Conservation (phyloP, 2,113 vertebrate species). For the Pholis gunnellus region DNA sequence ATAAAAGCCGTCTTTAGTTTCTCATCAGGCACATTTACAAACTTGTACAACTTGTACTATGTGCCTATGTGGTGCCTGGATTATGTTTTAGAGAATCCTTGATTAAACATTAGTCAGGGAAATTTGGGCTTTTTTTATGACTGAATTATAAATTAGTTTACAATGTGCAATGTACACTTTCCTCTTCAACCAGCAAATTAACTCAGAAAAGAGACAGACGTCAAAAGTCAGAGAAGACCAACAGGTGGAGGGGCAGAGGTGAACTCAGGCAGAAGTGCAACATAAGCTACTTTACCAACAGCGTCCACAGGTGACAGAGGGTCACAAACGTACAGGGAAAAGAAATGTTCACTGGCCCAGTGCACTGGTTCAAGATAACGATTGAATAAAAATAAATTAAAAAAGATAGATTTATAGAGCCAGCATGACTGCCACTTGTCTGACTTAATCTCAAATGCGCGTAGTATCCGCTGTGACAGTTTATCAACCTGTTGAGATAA, state of each 20-base stretch:
- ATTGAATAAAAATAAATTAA: neutral
- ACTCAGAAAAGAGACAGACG: neutral
- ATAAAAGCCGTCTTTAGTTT: neutral
- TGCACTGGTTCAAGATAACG: neutral
- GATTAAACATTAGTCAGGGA: neutral
- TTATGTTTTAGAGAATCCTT: neutral
- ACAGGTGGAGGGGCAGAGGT: neutral
- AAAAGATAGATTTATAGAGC: neutral
- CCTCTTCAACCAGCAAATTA: neutral
- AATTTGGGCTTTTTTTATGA: neutral
- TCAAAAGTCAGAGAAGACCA: conserved; percentile 8
- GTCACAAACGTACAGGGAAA: neutral
- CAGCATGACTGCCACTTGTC: neutral
- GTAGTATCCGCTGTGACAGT: conserved; percentile 4
- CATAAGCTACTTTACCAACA: conserved; percentile 44
- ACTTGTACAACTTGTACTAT: neutral
- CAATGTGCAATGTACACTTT: neutral
- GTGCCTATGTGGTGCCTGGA: neutral
- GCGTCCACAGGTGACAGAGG: conserved; percentile 1
- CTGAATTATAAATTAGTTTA: neutral
- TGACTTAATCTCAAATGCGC: conserved; percentile 21
- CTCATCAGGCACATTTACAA: neutral
- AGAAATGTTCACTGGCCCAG: neutral
- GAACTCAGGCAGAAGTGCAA: neutral
- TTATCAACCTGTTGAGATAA: conserved; percentile 46